Evolutionary conservation across 2,888 invertebrate genomes (phyloP), one percentile per base, ranked within the genome.

Genomic region (Drosophila infuscata): DNA sequence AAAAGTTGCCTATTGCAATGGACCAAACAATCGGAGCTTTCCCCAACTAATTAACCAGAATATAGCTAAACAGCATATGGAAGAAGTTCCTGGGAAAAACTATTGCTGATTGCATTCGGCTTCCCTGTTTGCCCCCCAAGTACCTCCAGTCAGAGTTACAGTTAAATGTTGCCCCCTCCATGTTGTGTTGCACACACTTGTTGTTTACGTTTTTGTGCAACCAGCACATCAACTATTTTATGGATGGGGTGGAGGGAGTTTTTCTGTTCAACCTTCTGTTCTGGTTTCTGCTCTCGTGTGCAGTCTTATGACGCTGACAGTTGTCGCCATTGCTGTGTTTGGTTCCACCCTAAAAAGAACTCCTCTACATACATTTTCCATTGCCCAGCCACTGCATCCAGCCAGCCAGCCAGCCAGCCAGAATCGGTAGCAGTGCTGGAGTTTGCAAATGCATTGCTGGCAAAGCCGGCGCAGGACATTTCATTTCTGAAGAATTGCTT

Each of bases 401-500:
- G 29, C 51, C 59, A 49, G 53, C 25, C 48, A 11, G 36, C 51
- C 59, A 49, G 53, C 25, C 59, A 49, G 53, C 25, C 48, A 11
- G 36, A 15, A 41, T 29, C 48, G 17, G 33, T 33, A 67, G 51
- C 71, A 71, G 57, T 61, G 77, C 71, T 76, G 81, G 58, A 61
- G 49, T 38, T 51, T 41, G 71, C 59, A 80, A 88, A 86, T 89
- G 86, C 88, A 89, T 61, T 81, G 82, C 79, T 51, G 64, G 59
- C 77, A 66, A 71, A 63, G 81, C 63, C 56, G 76, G 70, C 69
- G 65, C 85, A 88, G 88, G 81, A 82, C 90, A 88, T 90, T 86
- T 84, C 83, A 88, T 88, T 85, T 86, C 90, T 90, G 89, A 89
- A 89, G 89, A 90, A 89, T 89, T 86, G 89, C 85, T 89, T 88